phyloP scores from a whole-genome alignment of 2,797 vertebrate genomes.

The Anabacerthia variegaticeps region DNA sequence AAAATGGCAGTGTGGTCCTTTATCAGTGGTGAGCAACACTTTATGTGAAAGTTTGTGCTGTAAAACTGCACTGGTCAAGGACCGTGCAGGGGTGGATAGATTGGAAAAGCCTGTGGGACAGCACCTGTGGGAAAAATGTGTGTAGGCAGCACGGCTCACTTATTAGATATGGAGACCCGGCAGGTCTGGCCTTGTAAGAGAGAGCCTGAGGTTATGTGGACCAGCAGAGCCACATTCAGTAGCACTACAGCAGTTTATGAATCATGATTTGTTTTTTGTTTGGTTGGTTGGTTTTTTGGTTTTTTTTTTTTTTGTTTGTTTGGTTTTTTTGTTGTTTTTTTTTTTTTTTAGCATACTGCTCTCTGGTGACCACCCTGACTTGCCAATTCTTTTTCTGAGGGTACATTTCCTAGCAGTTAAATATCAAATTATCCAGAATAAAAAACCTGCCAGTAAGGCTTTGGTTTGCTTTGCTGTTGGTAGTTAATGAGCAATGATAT shows the following conservation, averaged over 20 bases:
- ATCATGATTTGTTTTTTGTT: neutral
- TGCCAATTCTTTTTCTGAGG: neutral
- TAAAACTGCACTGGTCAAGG: accelerated
- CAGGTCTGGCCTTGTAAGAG: neutral
- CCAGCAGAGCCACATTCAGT: neutral
- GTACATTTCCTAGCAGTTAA: neutral
- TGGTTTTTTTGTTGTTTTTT: too few relatives aligned
- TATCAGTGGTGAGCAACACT: neutral
- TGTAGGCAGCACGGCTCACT: neutral
- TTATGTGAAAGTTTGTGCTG: neutral
- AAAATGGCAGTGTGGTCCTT: neutral
- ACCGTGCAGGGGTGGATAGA: neutral
- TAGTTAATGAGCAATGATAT: neutral
- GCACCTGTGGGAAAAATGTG: neutral
- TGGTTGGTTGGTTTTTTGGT: too few relatives aligned
- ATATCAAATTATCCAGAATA: neutral
- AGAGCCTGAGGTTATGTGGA: neutral
- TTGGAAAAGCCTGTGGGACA: neutral
- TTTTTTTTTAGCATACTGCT: neutral
- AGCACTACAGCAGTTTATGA: neutral
- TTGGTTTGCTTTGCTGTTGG: neutral
- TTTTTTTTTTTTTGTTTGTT: neutral
- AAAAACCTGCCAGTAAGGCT: neutral
- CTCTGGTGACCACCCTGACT: neutral
- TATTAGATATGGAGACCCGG: neutral